These are phyloP conservation scores for Acleris cristana DNA, from an alignment of 2,888 invertebrate species.

Conservation along the genomic window DNA sequence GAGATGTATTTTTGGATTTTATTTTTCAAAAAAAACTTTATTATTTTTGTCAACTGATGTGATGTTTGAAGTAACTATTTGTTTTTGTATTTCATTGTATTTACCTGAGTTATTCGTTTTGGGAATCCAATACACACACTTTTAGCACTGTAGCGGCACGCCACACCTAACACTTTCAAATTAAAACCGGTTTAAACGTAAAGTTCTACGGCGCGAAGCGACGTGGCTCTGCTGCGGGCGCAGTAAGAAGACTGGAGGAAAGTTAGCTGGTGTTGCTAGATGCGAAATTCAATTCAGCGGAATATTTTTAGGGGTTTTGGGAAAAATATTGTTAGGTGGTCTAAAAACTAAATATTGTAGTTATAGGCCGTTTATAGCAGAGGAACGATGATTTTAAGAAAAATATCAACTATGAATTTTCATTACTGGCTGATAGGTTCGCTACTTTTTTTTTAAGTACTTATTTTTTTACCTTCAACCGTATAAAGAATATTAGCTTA, in stretches of 20 bases:
- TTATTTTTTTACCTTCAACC: too few species aligned
- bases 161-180: conserved; percentile 78
- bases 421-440: too few species aligned
- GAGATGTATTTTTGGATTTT: too few species aligned
- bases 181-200: conserved; percentile 74
- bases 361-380: too few species aligned
- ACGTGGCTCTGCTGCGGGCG: conserved; percentile 52
- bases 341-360: background rate
- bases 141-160: conserved; percentile 26
- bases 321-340: background rate
- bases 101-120: conserved; percentile 27
- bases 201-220: conserved; percentile 61
- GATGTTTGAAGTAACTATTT: too few species aligned
- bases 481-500: too few species aligned
- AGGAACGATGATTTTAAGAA: too few species aligned
- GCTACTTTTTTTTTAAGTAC: too few species aligned
- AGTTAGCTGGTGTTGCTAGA: conserved; percentile 58
- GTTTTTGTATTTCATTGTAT: background rate
- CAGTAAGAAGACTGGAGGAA: conserved; percentile 61
- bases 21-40: too few species aligned
- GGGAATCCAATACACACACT: conserved; percentile 35
- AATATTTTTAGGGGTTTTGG: background rate
- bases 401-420: too few species aligned
- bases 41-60: too few species aligned
- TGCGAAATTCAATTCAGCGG: background rate